These are phyloP conservation scores for Xenotilapia leptura DNA, from an alignment of 2,113 vertebrate species.

Conservation along the genomic window DNA sequence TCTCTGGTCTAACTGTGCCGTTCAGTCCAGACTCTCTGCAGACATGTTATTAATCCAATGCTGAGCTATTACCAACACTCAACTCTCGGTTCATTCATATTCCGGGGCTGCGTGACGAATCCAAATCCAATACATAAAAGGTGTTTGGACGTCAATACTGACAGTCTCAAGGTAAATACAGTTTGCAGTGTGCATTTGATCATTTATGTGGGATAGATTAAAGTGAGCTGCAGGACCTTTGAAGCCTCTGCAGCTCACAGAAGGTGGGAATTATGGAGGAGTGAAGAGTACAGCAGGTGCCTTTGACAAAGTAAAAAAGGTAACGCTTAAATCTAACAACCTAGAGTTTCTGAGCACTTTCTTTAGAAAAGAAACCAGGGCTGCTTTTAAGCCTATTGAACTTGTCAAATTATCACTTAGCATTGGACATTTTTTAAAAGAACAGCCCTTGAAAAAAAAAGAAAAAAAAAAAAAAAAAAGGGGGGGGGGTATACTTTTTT, in stretches of 20 bases:
- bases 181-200: background rate
- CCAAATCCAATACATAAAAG: background rate
- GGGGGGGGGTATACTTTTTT: too few relatives aligned
- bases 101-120: background rate
- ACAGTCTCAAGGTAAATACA: background rate
- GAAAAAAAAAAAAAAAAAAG: too few relatives aligned
- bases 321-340: background rate
- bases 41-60: background rate
- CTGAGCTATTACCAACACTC: background rate
- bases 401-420: background rate
- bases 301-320: slow-evolving; percentile 1
- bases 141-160: background rate
- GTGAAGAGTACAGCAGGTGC: background rate
- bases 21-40: background rate
- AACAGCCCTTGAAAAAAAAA: background rate
- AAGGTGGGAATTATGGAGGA: background rate
- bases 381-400: background rate
- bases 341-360: background rate
- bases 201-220: background rate
- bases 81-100: background rate
- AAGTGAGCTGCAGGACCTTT: background rate
- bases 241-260: background rate
- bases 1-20: background rate
- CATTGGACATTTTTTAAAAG: background rate
- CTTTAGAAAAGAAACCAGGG: background rate